A percentile compares a stretch with the other conserved stretches of the same genome.
Conservation (phyloP, 1,140 invertebrate species). For the Apis laboriosa region DNA sequence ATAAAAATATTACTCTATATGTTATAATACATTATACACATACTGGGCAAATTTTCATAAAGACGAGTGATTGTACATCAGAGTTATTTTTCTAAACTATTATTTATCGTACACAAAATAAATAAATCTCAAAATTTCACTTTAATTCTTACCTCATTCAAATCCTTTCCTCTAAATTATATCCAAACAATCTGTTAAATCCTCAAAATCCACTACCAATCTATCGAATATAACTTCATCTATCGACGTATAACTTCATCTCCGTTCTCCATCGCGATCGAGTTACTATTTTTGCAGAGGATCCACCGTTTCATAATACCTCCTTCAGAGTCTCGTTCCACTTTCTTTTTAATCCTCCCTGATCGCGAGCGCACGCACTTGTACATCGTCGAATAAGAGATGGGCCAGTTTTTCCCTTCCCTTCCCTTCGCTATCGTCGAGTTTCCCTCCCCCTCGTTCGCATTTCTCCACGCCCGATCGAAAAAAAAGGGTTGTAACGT, state of each 20-base stretch:
- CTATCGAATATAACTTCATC: no score
- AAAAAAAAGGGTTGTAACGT: slow-evolving; percentile 58
- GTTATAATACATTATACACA: no score
- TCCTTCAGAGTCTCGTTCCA: neutral
- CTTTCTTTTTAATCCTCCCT: neutral
- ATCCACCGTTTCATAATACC: no score
- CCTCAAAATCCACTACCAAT: no score
- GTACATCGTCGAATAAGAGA: slow-evolving; percentile 64
- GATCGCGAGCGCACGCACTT: slow-evolving; percentile 30
- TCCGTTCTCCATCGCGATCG: no score
- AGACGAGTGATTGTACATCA: no score
- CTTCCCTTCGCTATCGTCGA: slow-evolving; percentile 22
- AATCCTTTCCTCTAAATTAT: neutral
- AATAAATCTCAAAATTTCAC: neutral
- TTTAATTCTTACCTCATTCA: neutral
- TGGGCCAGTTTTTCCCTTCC: slow-evolving; percentile 56
- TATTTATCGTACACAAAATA: neutral
- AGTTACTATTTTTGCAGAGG: no score
- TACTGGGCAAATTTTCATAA: no score
- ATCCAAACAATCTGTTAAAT: no score
- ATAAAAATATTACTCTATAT: no score
- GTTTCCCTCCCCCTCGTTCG: slow-evolving; percentile 36
- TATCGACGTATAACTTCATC: no score
- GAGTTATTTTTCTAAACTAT: neutral
- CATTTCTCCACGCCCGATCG: slow-evolving; percentile 59